Evolutionary conservation across 2,797 vertebrate genomes (phyloP).

Genomic region (Molossus molossus): DNA sequence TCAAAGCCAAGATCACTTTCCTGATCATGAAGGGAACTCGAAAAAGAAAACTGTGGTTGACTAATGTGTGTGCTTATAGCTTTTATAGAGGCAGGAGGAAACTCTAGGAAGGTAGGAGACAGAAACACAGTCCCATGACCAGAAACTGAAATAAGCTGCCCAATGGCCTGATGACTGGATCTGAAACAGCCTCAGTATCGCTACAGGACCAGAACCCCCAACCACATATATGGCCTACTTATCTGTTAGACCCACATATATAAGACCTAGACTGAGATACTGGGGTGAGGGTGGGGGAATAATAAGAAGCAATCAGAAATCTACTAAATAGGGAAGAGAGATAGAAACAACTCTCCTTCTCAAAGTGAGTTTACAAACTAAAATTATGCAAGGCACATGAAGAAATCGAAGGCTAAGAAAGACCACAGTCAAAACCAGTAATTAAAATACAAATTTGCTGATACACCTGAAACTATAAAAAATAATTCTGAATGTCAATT

Average conservation of each 20-base stretch:
- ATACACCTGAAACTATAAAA: not conserved
- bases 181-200: not conserved
- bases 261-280: not conserved
- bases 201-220: not conserved
- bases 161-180: not conserved
- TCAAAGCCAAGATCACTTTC: not conserved
- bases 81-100: slow-evolving; percentile 1
- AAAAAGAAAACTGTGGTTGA: not conserved
- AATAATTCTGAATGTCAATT: not conserved
- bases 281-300: not conserved
- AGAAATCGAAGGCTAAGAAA: slow-evolving; percentile 61
- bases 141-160: not conserved
- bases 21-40: not conserved
- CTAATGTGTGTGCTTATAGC: not conserved
- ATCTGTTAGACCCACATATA: not conserved
- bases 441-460: slow-evolving; percentile 27
- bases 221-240: not conserved
- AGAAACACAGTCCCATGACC: not conserved
- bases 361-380: not conserved
- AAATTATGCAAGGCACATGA: not conserved
- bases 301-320: slow-evolving; percentile 11
- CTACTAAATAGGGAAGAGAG: not conserved
- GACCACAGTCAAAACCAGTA: not conserved
- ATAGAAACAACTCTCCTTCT: not conserved
- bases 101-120: not conserved